Evolutionary conservation across 2,888 invertebrate genomes (phyloP), one percentile per base, ranked within the genome.

Genomic region (Palloptera scutellata): DNA sequence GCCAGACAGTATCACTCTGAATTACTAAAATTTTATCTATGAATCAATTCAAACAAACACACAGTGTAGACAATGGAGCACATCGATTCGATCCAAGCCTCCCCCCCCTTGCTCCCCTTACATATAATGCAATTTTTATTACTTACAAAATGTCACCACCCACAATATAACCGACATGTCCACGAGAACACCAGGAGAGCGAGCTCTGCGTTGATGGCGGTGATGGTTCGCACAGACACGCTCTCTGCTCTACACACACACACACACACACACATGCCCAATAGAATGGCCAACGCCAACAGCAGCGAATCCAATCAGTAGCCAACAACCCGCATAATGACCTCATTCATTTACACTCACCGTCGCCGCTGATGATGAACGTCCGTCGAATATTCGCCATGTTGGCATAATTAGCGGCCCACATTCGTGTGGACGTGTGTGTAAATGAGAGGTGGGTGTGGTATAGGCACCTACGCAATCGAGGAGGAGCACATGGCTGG

Each of bases 271-370:
- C 41, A 15, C 51, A 13, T 30, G 43, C 65, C 6, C 45, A 48
- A 42, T 10, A 11, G 41, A 30, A 42, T 52, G 59, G 40, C 41
- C 12, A 40, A 11, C 48, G 13, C 13, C 30, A 12, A 20, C 45
- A 13, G 60, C 58, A 43, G 45, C 54, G 53, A 43, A 63, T 20
- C 59, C 74, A 72, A 75, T 75, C 76, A 74, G 73, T 73, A 74
- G 75, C 73, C 72, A 74, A 30, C 30, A 30, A 70, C 81, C 79
- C 78, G 81, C 79, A 81, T 81, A 79, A 79, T 79, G 73, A 72
- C 73, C 77, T 74, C 77, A 73, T 74, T 75, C 74, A 74, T 76
- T 74, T 74, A 73, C 74, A 72, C 74, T 66, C 68, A 17, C 58
- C 17, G n/a, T 5, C 17, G 53, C 48, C 30, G 30, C 30, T 30